phyloP scores from a whole-genome alignment of 1,140 invertebrate species.

The Latrodectus geometricus region DNA sequence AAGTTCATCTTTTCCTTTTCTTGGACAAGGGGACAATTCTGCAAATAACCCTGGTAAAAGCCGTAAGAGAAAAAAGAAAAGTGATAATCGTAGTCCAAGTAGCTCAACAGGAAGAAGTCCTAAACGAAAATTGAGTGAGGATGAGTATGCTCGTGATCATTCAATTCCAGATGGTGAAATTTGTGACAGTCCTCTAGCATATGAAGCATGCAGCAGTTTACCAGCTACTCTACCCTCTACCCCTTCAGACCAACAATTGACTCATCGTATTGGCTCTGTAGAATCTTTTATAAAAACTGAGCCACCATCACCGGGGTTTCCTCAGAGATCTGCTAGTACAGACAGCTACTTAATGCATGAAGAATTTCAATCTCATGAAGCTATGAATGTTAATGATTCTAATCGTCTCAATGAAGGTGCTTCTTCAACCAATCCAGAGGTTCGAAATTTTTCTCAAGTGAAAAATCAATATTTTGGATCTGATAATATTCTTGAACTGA shows the following conservation, averaged over 20 bases:
- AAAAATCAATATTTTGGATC: constrained; percentile 54
- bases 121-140: constrained; percentile 68
- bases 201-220: constrained; percentile 37
- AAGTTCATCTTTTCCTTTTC: constrained; percentile 50
- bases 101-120: constrained; percentile 68
- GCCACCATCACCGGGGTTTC: constrained; percentile 22
- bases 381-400: constrained; percentile 44
- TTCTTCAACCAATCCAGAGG: constrained; percentile 29
- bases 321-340: constrained; percentile 54
- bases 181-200: constrained; percentile 58
- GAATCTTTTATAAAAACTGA: constrained; percentile 50
- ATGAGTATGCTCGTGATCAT: constrained; percentile 63
- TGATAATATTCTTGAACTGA: constrained; percentile 26
- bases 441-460: constrained; percentile 48
- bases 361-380: constrained; percentile 46
- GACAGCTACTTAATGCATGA: constrained; percentile 58
- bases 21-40: constrained; percentile 21
- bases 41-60: constrained; percentile 50
- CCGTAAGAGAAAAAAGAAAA: constrained; percentile 63
- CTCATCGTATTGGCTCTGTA: constrained; percentile 14
- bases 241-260: constrained; percentile 13
- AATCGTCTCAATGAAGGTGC: constrained; percentile 55
- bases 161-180: constrained; percentile 62
- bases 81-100: constrained; percentile 60
- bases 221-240: constrained; percentile 35